Evolutionary conservation across 2,113 vertebrate genomes (phyloP).

Genomic region (Ariopsis seemanni): DNA sequence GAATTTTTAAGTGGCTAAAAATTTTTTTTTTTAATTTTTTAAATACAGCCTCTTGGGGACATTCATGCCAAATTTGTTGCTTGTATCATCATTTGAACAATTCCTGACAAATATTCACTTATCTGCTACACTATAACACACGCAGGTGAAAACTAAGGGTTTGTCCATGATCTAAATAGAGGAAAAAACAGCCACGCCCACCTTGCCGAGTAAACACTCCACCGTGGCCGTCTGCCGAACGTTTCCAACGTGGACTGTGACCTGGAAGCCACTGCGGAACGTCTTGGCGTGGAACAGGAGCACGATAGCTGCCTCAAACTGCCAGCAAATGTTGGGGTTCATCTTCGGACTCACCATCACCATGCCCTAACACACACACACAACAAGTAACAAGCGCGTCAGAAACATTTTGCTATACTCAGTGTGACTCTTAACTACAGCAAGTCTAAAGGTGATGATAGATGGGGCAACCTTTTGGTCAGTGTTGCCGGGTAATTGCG

Average conservation of each 20-base stretch:
- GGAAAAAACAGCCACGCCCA: slow-evolving; percentile 54
- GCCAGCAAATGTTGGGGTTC: slow-evolving; percentile 93
- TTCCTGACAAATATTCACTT: no score
- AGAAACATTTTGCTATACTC: neutral
- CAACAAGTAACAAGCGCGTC: neutral
- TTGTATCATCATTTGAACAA: no score
- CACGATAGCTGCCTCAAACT: slow-evolving; percentile 93
- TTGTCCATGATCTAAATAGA: neutral
- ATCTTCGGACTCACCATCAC: slow-evolving; percentile 97
- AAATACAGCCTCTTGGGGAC: no score
- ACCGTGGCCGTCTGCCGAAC: slow-evolving; percentile 91
- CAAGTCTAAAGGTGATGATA: no score
- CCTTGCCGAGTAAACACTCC: slow-evolving; percentile 91
- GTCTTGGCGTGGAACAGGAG: slow-evolving; percentile 94
- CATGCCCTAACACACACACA: slow-evolving; percentile 79
- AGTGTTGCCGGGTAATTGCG: no score
- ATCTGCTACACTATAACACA: no score
- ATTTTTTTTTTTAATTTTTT: no score
- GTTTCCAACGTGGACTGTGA: slow-evolving; percentile 93
- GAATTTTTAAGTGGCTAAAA: no score
- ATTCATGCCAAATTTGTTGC: no score
- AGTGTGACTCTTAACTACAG: neutral
- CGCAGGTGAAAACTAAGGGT: no score
- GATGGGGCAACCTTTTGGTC: no score
- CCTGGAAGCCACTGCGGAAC: slow-evolving; percentile 92